These are phyloP conservation scores for Picathartes gymnocephalus DNA, from an alignment of 2,113 vertebrate genomes.

Conservation along the genomic window DNA sequence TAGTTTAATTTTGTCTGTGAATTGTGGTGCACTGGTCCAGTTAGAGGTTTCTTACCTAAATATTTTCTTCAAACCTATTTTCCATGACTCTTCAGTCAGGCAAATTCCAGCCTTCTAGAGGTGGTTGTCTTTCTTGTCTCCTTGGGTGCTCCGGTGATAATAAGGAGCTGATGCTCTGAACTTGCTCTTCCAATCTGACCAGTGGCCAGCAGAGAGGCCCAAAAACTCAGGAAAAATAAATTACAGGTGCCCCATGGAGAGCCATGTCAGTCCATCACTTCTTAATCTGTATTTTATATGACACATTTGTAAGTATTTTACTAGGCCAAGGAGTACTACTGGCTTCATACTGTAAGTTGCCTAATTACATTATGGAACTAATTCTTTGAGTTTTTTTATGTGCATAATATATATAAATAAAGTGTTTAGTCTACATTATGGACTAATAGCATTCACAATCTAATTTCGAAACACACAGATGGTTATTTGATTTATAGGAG, in stretches of 20 bases:
- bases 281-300: neutral
- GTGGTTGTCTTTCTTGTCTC: neutral
- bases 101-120: neutral
- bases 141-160: neutral
- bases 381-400: neutral
- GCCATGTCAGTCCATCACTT: neutral
- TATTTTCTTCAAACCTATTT: neutral
- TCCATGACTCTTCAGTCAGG: neutral
- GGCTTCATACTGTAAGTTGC: neutral
- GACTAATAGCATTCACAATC: slow-evolving; percentile 43
- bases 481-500: slow-evolving; percentile 62
- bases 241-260: neutral
- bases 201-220: neutral
- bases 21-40: neutral
- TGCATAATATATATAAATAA: slow-evolving; percentile 29
- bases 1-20: neutral
- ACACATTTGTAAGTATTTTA: neutral
- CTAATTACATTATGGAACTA: slow-evolving; percentile 3
- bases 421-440: slow-evolving; percentile 47
- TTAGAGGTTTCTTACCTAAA: neutral
- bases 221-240: neutral
- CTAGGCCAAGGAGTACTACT: neutral
- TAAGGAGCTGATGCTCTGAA: neutral
- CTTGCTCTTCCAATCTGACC: neutral
- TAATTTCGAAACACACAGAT: slow-evolving; percentile 55